Percentiles rank a stretch among this genome's conserved stretches.
phyloP scores from a whole-genome alignment of 2,113 vertebrate species.

The Chloebia gouldiae region DNA sequence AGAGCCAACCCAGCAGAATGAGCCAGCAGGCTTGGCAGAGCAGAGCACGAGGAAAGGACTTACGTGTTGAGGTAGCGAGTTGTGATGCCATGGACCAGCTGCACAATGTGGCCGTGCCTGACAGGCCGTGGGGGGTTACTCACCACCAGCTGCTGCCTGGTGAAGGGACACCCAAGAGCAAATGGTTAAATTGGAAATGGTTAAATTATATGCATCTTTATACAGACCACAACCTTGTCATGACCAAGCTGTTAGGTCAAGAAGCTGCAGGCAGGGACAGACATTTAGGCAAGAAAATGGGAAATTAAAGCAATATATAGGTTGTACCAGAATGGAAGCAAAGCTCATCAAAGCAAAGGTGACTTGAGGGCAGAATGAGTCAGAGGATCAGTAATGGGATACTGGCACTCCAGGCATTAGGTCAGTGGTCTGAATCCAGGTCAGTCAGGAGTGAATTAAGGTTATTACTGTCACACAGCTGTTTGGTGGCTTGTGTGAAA shows the following conservation, averaged over 20 bases:
- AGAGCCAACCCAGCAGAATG: neutral
- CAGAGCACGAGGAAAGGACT: neutral
- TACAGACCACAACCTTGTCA: neutral
- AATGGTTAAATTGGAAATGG: neutral
- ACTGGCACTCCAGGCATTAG: neutral
- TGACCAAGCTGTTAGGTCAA: neutral
- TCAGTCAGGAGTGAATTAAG: neutral
- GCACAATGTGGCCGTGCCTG: slow-evolving; percentile 87
- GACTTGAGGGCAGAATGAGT: slow-evolving; percentile 18
- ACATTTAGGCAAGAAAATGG: neutral
- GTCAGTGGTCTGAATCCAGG: slow-evolving; percentile 22
- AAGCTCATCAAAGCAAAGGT: neutral
- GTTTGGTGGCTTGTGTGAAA: neutral
- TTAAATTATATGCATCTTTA: neutral
- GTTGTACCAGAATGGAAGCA: neutral
- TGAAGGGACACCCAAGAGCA: neutral
- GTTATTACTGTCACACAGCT: neutral
- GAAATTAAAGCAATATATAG: neutral
- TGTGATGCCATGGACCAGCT: slow-evolving; percentile 94
- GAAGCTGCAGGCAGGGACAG: neutral
- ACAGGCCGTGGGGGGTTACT: slow-evolving; percentile 82
- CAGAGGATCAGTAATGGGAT: neutral
- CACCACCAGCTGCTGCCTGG: slow-evolving; percentile 90
- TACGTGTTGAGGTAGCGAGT: slow-evolving; percentile 95
- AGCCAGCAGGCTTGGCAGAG: neutral